These are phyloP conservation scores for Pseudococcus longispinus DNA, from an alignment of 2,888 invertebrate genomes.

Conservation along the genomic window DNA sequence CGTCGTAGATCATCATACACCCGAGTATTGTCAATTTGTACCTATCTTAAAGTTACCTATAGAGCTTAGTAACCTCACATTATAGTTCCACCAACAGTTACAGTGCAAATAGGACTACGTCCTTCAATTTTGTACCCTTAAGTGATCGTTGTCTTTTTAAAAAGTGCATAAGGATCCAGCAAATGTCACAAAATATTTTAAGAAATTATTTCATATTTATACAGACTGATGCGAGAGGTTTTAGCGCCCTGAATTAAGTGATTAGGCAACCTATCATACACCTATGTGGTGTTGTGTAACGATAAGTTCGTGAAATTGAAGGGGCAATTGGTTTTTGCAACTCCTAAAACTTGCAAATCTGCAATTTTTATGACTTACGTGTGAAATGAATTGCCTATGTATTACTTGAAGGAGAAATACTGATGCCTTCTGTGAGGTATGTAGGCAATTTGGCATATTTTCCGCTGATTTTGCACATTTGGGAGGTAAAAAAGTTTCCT, in stretches of 20 bases:
- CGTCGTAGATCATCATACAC: neutral
- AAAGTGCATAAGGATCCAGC: neutral
- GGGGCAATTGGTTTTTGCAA: neutral
- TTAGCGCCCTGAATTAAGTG: neutral
- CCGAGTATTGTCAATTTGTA: neutral
- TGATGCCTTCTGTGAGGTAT: neutral
- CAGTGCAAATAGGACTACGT: conserved; percentile 4
- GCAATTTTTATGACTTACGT: neutral
- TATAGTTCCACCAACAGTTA: conserved; percentile 48
- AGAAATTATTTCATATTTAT: neutral
- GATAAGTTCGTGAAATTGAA: neutral
- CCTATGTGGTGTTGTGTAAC: neutral
- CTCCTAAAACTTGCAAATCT: neutral
- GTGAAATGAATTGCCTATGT: neutral
- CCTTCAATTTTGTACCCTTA: neutral
- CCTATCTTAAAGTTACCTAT: neutral
- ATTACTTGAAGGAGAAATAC: neutral
- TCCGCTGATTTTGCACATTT: neutral
- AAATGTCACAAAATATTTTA: neutral
- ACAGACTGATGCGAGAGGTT: neutral
- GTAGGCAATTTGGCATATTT: neutral
- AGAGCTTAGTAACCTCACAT: neutral
- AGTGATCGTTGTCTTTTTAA: neutral
- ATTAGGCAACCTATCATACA: neutral
- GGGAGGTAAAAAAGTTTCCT: neutral